Conservation (phyloP, 2,113 vertebrate species). For the Actinemys pallida region DNA sequence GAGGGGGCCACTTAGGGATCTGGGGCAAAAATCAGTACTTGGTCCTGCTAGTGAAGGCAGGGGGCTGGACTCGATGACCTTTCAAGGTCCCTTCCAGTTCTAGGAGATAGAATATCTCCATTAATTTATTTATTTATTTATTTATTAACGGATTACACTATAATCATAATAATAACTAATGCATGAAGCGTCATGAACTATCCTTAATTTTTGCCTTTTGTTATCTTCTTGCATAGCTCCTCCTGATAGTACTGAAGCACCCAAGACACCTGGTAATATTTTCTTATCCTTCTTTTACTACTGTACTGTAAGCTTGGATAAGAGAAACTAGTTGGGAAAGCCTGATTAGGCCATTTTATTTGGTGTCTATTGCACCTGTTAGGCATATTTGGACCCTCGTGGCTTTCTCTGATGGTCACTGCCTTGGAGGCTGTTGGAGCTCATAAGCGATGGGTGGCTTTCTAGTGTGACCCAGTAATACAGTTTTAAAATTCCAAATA, state of each 20-base stretch:
- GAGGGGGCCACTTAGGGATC: too few species aligned
- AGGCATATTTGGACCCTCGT: background rate
- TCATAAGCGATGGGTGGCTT: background rate
- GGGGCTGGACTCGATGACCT: too few species aligned
- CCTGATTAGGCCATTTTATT: background rate
- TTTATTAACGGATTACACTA: background rate
- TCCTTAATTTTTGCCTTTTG: accelerated
- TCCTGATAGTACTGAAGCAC: accelerated
- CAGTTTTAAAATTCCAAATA: background rate
- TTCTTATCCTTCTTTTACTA: background rate
- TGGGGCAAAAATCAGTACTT: too few species aligned
- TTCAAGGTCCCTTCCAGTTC: too few species aligned
- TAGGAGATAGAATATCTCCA: too few species aligned
- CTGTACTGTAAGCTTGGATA: background rate
- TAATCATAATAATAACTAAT: background rate
- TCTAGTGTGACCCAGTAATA: background rate
- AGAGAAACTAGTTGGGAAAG: background rate
- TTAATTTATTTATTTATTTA: too few species aligned
- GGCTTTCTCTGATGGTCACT: background rate
- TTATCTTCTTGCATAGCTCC: background rate
- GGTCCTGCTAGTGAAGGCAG: too few species aligned
- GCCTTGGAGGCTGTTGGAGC: background rate
- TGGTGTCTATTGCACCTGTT: background rate
- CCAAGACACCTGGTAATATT: background rate
- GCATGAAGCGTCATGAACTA: background rate